These are phyloP conservation scores for Diogma glabrata DNA, from an alignment of 2,888 invertebrate genomes.

Conservation along the genomic window DNA sequence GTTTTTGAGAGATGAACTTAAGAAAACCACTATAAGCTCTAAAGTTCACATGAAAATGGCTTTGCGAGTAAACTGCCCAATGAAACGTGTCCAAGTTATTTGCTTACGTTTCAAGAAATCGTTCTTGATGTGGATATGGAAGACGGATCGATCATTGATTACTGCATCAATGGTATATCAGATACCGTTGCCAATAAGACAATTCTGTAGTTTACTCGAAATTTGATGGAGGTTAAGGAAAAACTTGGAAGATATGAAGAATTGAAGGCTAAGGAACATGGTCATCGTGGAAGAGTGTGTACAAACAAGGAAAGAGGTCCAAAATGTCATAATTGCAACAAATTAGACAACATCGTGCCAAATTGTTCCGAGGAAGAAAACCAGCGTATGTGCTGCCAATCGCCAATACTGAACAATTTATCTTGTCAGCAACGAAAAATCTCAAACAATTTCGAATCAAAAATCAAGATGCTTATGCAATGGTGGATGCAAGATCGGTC, in stretches of 20 bases:
- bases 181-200: constrained; percentile 12
- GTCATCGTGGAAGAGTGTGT: constrained; percentile 14
- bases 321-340: constrained; percentile 26
- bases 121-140: too few species aligned
- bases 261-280: not conserved
- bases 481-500: too few species aligned
- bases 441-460: not conserved
- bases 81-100: too few species aligned
- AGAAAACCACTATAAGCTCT: too few species aligned
- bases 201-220: constrained; percentile 10
- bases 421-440: not conserved
- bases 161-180: constrained; percentile 7
- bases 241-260: constrained; percentile 12
- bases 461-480: too few species aligned
- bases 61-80: too few species aligned
- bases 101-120: too few species aligned
- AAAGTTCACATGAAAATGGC: too few species aligned
- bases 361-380: not conserved
- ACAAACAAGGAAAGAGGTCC: constrained; percentile 18
- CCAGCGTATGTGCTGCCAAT: not conserved
- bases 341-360: constrained; percentile 21
- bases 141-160: not conserved
- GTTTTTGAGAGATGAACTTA: too few species aligned
- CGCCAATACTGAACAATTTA: too few species aligned
- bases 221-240: constrained; percentile 11